These are phyloP conservation scores for Sminthopsis crassicaudata DNA, from an alignment of 2,113 vertebrate genomes.

Conservation along the genomic window DNA sequence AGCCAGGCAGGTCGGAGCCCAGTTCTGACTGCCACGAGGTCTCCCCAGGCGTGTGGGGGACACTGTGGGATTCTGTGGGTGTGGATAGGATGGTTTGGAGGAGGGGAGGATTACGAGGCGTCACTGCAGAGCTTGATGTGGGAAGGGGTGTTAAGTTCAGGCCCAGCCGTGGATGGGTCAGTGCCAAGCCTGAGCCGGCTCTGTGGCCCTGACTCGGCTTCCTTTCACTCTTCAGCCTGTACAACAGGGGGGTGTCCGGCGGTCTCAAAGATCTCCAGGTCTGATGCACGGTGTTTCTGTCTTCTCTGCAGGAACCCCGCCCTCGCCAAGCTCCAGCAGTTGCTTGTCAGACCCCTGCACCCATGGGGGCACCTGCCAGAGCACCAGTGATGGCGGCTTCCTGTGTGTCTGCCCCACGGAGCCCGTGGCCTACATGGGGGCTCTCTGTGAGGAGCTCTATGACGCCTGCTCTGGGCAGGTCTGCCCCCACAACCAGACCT, in stretches of 20 bases:
- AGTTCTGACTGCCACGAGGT: not conserved
- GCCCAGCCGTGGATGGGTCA: not conserved
- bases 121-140: not conserved
- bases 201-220: not conserved
- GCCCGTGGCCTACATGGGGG: slow-evolving; percentile 82
- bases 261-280: not conserved
- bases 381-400: slow-evolving; percentile 79
- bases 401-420: slow-evolving; percentile 84
- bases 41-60: not conserved
- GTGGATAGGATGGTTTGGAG: not conserved
- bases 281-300: not conserved
- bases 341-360: slow-evolving; percentile 89
- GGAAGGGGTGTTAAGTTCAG: not conserved
- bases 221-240: not conserved
- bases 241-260: no score
- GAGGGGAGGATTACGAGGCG: not conserved
- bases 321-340: slow-evolving; percentile 47
- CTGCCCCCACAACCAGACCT: slow-evolving; percentile 76
- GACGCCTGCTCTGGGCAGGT: slow-evolving; percentile 80
- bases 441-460: slow-evolving; percentile 85
- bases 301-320: not conserved
- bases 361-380: slow-evolving; percentile 88
- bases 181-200: not conserved
- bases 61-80: not conserved
- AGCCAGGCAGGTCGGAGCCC: not conserved